Evolutionary conservation across 2,113 vertebrate species (phyloP).

Genomic region (Perognathus longimembris): DNA sequence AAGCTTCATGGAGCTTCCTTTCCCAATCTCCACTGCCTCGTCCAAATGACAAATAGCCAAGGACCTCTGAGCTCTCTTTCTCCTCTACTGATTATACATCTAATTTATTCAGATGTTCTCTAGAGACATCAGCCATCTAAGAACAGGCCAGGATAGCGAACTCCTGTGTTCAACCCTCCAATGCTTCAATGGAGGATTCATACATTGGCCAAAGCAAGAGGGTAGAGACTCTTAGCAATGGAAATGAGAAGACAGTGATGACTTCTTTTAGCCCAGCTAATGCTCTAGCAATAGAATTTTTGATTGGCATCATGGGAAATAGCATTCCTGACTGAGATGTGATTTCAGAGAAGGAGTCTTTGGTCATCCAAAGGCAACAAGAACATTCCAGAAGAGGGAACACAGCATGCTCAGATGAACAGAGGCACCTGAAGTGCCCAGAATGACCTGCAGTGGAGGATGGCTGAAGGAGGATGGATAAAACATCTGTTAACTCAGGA

Average conservation of each 20-base stretch:
- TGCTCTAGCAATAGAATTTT: background rate
- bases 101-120: background rate
- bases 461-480: too few species aligned
- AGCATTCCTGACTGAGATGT: background rate
- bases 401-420: background rate
- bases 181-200: background rate
- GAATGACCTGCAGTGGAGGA: background rate
- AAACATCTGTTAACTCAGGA: accelerated
- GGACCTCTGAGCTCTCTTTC: background rate
- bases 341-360: background rate
- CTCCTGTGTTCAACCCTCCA: too few species aligned
- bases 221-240: background rate
- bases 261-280: background rate
- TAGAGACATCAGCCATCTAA: background rate
- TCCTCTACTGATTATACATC: background rate
- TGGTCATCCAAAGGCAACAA: background rate
- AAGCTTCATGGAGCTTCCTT: background rate
- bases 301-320: background rate
- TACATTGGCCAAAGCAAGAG: background rate
- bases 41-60: background rate
- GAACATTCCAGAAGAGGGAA: background rate
- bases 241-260: too few species aligned
- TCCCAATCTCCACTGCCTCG: background rate
- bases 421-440: background rate
- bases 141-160: background rate